These are phyloP conservation scores for Nothura maculosa DNA, from an alignment of 2,797 vertebrate species.

Conservation along the genomic window DNA sequence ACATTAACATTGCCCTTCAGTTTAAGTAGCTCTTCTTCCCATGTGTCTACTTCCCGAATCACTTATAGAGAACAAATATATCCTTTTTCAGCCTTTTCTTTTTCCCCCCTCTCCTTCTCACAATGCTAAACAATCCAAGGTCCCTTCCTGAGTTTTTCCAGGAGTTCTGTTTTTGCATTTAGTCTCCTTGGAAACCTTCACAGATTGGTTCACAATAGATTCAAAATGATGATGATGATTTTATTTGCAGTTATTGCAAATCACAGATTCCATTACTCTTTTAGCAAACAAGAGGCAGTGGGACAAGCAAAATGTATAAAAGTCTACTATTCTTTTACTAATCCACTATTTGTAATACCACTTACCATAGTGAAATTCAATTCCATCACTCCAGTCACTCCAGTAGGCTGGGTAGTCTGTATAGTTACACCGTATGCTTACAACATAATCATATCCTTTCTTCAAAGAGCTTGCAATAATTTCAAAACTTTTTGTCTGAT, in stretches of 20 bases:
- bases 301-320: not conserved
- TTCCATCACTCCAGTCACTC: slow-evolving; percentile 80
- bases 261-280: not conserved
- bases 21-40: not conserved
- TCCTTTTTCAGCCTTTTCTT: not conserved
- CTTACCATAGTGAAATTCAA: slow-evolving; percentile 70
- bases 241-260: not conserved
- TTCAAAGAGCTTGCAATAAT: slow-evolving; percentile 49
- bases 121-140: not conserved
- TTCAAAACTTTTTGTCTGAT: slow-evolving; percentile 40
- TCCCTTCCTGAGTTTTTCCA: not conserved
- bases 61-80: not conserved
- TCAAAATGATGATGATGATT: not conserved
- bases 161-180: not conserved
- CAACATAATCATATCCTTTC: slow-evolving; percentile 32
- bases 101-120: not conserved
- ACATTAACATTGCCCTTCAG: not conserved
- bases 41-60: not conserved
- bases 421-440: slow-evolving; percentile 46
- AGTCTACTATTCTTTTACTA: not conserved
- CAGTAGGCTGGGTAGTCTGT: slow-evolving; percentile 14
- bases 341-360: not conserved
- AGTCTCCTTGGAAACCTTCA: not conserved
- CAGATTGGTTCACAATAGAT: not conserved
- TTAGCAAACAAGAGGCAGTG: not conserved